Evolutionary conservation across 2,797 vertebrate species (phyloP).

Genomic region (Cynodonichthys magdalenae): DNA sequence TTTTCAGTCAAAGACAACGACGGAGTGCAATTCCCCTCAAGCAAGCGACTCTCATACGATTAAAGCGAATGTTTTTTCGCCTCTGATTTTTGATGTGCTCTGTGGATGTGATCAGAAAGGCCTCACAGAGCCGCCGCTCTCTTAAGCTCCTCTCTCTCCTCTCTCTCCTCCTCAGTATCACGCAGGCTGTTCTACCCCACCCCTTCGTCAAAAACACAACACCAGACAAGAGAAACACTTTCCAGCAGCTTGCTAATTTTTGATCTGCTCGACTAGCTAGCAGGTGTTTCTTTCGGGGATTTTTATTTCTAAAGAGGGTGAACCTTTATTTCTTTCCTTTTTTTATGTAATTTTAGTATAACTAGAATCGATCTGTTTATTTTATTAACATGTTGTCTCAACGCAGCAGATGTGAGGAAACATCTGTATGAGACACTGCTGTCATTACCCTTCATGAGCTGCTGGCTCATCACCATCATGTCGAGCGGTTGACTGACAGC

Average conservation of each 20-base stretch:
- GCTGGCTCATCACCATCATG: constrained; percentile 48
- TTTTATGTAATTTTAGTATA: neutral
- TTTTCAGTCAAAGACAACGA: constrained; percentile 66
- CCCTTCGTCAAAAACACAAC: constrained; percentile 54
- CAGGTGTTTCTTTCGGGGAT: constrained; percentile 52
- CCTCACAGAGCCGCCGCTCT: constrained; percentile 45
- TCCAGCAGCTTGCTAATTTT: constrained; percentile 73
- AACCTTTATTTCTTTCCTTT: neutral
- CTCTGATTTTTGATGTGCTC: constrained; percentile 70
- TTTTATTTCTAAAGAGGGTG: constrained; percentile 34
- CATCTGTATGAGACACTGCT: constrained; percentile 46
- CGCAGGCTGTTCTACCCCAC: constrained; percentile 56
- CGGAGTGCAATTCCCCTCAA: constrained; percentile 71
- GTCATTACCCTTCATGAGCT: constrained; percentile 53
- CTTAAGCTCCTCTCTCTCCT: constrained; percentile 30
- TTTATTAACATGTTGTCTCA: constrained; percentile 34
- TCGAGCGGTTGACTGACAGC: constrained; percentile 64
- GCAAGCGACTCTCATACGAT: constrained; percentile 75
- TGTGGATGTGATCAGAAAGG: constrained; percentile 76
- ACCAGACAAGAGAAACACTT: constrained; percentile 65
- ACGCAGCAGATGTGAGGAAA: constrained; percentile 27
- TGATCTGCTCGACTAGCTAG: constrained; percentile 49
- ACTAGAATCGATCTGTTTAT: constrained; percentile 9
- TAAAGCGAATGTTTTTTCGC: constrained; percentile 71
- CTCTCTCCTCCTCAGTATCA: constrained; percentile 52